Conservation (phyloP, 1,140 invertebrate genomes). For the Vanessa atalanta region DNA sequence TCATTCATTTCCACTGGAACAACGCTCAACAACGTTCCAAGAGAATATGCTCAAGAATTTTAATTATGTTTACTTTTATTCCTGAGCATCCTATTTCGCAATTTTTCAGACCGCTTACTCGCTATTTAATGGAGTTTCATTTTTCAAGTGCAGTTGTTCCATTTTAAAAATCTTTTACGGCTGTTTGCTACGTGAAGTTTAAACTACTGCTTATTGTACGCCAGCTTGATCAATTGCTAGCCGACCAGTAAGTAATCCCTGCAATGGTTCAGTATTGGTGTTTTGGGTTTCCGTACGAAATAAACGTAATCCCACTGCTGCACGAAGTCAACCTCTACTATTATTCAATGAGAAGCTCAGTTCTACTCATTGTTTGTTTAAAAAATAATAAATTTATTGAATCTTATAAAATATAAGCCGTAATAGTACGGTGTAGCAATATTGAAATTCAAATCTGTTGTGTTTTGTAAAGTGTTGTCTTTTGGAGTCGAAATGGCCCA, state of each 20-base stretch:
- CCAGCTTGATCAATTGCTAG: constrained; percentile 11
- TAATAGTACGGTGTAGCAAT: too few species aligned
- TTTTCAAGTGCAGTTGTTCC: constrained; percentile 43
- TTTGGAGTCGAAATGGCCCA: too few species aligned
- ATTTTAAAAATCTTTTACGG: constrained; percentile 19
- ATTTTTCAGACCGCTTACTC: constrained; percentile 42
- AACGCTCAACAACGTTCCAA: constrained; percentile 9
- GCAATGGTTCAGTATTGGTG: not conserved
- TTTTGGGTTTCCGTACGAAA: not conserved
- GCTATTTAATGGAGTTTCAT: constrained; percentile 45
- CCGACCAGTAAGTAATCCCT: constrained; percentile 14
- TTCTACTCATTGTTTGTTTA: not conserved
- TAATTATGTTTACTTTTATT: constrained; percentile 61
- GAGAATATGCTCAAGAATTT: constrained; percentile 44
- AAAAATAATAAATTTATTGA: not conserved
- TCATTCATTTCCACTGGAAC: not conserved
- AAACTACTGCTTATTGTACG: not conserved
- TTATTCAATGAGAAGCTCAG: too few species aligned
- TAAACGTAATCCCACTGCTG: not conserved
- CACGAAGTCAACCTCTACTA: too few species aligned
- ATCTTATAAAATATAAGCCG: too few species aligned
- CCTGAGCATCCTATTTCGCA: constrained; percentile 44
- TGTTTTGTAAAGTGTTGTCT: too few species aligned
- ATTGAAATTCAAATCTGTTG: too few species aligned
- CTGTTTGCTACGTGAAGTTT: not conserved